These are phyloP conservation scores for Nudaria mundana DNA, from an alignment of 2,888 invertebrate genomes.

Conservation along the genomic window DNA sequence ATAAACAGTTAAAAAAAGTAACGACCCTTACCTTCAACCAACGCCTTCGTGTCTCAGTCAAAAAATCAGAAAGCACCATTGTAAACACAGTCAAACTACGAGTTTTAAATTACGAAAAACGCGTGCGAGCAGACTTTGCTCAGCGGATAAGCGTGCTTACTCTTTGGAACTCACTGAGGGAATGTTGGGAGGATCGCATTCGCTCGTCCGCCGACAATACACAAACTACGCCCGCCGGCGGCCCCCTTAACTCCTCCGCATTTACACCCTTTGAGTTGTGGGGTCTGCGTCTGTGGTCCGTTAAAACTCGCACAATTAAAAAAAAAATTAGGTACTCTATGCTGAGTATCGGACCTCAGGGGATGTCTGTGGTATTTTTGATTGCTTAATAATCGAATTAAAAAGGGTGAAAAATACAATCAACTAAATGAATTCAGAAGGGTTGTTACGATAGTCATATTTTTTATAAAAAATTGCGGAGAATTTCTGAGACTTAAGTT, in stretches of 20 bases:
- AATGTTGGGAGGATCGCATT: slow-evolving; percentile 45
- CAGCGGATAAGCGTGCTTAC: slow-evolving; percentile 35
- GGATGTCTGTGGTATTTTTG: slow-evolving; percentile 23
- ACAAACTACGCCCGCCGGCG: slow-evolving; percentile 11
- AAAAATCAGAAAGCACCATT: slow-evolving; percentile 72
- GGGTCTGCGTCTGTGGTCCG: not conserved
- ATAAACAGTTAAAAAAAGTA: slow-evolving; percentile 3
- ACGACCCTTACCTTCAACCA: slow-evolving; percentile 70
- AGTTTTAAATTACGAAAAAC: slow-evolving; percentile 19
- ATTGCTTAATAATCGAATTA: slow-evolving; percentile 37
- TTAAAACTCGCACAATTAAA: slow-evolving; percentile 1
- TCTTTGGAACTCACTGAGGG: slow-evolving; percentile 38
- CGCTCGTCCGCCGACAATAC: slow-evolving; percentile 12
- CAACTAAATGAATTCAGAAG: slow-evolving; percentile 26
- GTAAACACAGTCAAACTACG: slow-evolving; percentile 16
- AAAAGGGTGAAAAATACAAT: slow-evolving; percentile 32
- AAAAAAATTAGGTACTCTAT: not conserved
- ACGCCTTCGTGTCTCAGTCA: slow-evolving; percentile 70
- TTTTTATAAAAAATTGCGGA: too few relatives aligned
- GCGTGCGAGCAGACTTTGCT: slow-evolving; percentile 21
- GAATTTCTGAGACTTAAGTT: too few relatives aligned
- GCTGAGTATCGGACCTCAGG: slow-evolving; percentile 7
- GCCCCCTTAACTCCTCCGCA: slow-evolving; percentile 16
- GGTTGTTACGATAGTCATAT: slow-evolving; percentile 14
- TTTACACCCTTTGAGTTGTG: slow-evolving; percentile 5